Base-by-base conservation (phyloP, 1,140 invertebrate genomes). In the Panagrolaimus sp. region DNA sequence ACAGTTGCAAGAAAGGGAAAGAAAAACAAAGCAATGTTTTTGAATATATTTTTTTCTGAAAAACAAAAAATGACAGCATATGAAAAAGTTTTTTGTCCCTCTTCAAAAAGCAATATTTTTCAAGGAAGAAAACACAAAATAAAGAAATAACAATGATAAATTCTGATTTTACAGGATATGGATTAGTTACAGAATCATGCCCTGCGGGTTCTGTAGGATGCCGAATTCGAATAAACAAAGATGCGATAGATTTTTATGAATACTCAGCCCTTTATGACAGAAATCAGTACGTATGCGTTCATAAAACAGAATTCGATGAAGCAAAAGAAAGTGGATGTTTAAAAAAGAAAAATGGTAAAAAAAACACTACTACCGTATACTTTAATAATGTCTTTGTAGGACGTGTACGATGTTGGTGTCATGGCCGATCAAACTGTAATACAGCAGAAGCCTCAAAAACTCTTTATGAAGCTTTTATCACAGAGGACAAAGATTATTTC, bases 221-320 rank as follows among this genome's bases (percentile, higher is more conserved):
- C 71, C 51, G 75, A 48, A 77, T 77, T 57, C 42, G 67, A 7
- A 66, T 77, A 43, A 68, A 76, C 25, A 38, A 74, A n/a, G 61
- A 70, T 46, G 66, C 75, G 9, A 44, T 77, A 14, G 48, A 63
- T 8, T 77, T 72, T 23, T 77, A 77, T 45, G 65, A 75, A 45
- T 77, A 72, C 31, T 78, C 72, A n/a, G 47, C 61, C 4, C 64
- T 76, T 5, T 76, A 76, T 62, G 75, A 77, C 46, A 70, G 75
- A 9, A 77, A 77, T 44, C 76, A 77, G 38, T 76, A 78, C 48
- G 75, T 71, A 27, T 77, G 75, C 62, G 74, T 77, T 13, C 23
- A 76, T 3, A 74, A 69, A 23, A 61, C 72, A 16, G 75, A 77
- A 61, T 77, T 66, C 48, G 68, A 67, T 13, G 51, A 46, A n/a